Evolutionary conservation across 2,113 vertebrate species (phyloP).

Genomic region (Anser brachyrhynchus): DNA sequence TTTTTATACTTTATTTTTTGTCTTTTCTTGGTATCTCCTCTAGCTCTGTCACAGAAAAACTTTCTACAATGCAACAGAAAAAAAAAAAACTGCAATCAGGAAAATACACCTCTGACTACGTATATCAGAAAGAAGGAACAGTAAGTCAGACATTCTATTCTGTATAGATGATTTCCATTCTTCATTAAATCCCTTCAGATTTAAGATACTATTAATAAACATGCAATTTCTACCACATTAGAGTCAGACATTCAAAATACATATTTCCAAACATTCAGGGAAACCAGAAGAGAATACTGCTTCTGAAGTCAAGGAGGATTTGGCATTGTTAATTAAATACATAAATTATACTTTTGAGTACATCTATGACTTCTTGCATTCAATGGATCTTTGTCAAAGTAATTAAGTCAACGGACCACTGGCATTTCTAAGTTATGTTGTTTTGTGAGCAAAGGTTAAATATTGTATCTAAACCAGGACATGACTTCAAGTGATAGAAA

Average conservation of each 20-base stretch:
- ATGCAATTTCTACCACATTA: not conserved
- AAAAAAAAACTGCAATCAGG: not conserved
- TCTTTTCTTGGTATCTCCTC: not conserved
- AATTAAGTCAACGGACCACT: not conserved
- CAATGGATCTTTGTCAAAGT: not conserved
- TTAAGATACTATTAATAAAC: not conserved
- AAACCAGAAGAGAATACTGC: not conserved
- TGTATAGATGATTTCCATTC: not conserved
- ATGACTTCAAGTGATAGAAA: not conserved
- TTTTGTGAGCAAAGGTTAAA: not conserved
- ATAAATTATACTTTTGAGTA: not conserved
- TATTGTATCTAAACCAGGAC: not conserved
- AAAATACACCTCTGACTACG: not conserved
- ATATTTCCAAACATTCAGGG: not conserved
- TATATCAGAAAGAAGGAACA: not conserved
- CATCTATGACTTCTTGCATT: not conserved
- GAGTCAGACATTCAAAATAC: not conserved
- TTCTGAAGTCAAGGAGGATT: not conserved
- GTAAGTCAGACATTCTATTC: not conserved
- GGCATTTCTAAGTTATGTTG: accelerated
- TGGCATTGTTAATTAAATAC: not conserved
- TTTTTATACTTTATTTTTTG: not conserved
- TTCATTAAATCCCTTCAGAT: not conserved
- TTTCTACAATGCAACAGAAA: not conserved
- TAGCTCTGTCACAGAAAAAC: not conserved